Evolutionary conservation across 2,888 invertebrate species (phyloP).

Genomic region (Uloborus plumipes): DNA sequence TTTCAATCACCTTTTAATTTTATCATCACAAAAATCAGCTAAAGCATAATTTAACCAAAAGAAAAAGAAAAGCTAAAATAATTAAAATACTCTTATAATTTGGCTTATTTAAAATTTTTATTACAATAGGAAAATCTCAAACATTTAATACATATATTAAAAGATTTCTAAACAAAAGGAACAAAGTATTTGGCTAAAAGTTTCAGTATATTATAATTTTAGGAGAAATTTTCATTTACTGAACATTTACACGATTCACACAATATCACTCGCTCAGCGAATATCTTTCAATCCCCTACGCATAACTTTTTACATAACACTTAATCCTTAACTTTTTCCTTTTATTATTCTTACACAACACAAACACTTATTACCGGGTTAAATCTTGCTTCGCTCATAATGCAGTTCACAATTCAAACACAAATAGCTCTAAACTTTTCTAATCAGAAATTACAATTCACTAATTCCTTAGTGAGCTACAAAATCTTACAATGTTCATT

Average conservation of each 20-base stretch:
- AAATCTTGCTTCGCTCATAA: constrained; percentile 15
- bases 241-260: constrained; percentile 17
- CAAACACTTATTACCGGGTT: constrained; percentile 60
- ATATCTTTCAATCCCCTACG: constrained; percentile 27
- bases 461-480: constrained; percentile 18
- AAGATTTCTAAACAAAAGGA: too few relatives aligned
- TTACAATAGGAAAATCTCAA: too few relatives aligned
- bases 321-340: constrained; percentile 12
- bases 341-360: constrained; percentile 28
- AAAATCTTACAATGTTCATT: background rate
- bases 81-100: too few relatives aligned
- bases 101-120: too few relatives aligned
- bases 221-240: too few relatives aligned
- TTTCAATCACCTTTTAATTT: too few relatives aligned
- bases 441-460: constrained; percentile 38
- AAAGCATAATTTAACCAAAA: too few relatives aligned
- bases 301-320: constrained; percentile 22
- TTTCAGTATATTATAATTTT: too few relatives aligned
- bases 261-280: constrained; percentile 42
- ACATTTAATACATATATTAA: too few relatives aligned
- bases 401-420: constrained; percentile 24
- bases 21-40: too few relatives aligned
- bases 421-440: constrained; percentile 47
- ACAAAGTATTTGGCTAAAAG: too few relatives aligned
- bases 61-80: too few relatives aligned